phyloP scores from a whole-genome alignment of 2,113 vertebrate species.

The Perca flavescens region DNA sequence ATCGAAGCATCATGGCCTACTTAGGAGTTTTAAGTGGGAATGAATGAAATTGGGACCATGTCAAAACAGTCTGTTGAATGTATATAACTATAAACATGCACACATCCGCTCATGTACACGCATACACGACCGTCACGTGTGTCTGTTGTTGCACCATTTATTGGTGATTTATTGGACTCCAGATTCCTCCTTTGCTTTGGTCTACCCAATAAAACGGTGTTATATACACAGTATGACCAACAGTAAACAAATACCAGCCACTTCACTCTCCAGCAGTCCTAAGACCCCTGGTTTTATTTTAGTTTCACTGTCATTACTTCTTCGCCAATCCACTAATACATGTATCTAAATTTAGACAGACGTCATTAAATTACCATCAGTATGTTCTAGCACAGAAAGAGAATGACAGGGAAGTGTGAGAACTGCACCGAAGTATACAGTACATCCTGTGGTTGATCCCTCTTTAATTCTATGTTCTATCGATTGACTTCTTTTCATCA shows the following conservation, averaged over 20 bases:
- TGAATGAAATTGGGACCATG: conserved; percentile 19
- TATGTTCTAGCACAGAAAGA: conserved; percentile 26
- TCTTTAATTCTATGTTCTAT: conserved; percentile 17
- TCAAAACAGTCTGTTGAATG: conserved; percentile 26
- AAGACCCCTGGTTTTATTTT: conserved; percentile 59
- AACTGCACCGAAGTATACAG: conserved; percentile 11
- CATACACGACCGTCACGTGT: not conserved
- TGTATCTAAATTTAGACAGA: conserved; percentile 59
- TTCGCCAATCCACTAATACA: conserved; percentile 32
- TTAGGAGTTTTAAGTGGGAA: conserved; percentile 35
- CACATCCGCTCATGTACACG: not conserved
- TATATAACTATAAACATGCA: not conserved
- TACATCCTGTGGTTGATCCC: conserved; percentile 33
- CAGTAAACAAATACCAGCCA: conserved; percentile 25
- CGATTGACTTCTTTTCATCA: conserved; percentile 12
- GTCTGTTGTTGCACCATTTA: not conserved
- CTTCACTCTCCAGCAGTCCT: conserved; percentile 13
- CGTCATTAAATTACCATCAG: conserved; percentile 40
- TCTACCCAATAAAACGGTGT: not conserved
- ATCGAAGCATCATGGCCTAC: conserved; percentile 32
- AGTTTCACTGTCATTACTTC: conserved; percentile 51
- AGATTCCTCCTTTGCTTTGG: not conserved
- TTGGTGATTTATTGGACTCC: conserved; percentile 3
- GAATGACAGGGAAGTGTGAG: conserved; percentile 14
- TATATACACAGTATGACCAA: not conserved